Evolutionary conservation across 2,797 vertebrate species (phyloP).

Genomic region (Xyrichtys novacula): DNA sequence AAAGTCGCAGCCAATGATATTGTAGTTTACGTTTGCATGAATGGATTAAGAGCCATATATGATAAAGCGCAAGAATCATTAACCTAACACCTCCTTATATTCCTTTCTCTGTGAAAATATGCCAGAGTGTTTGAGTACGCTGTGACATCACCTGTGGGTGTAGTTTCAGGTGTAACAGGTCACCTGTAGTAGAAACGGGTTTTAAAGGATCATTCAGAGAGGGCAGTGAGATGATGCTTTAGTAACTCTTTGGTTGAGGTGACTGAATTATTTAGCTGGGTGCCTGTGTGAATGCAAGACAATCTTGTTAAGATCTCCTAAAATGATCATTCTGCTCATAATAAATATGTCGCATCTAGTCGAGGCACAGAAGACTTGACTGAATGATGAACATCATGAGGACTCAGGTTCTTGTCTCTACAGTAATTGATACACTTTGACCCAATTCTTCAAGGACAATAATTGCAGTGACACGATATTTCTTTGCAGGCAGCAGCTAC

Average conservation of each 20-base stretch:
- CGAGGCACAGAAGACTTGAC: not conserved
- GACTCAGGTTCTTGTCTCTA: not conserved
- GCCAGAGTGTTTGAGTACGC: not conserved
- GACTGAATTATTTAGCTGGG: not conserved
- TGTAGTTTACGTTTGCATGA: not conserved
- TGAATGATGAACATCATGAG: not conserved
- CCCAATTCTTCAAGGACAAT: slow-evolving; percentile 26
- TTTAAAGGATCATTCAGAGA: not conserved
- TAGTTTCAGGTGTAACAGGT: not conserved
- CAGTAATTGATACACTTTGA: slow-evolving; percentile 15
- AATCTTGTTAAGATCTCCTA: not conserved
- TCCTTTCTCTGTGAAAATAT: not conserved
- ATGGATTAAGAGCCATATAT: not conserved
- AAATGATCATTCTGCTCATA: not conserved
- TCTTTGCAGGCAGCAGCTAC: slow-evolving; percentile 7
- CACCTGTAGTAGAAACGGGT: too few species aligned
- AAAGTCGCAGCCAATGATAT: accelerated
- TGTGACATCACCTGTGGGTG: not conserved
- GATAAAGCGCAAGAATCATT: not conserved
- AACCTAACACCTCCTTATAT: not conserved
- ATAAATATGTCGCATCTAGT: too few species aligned
- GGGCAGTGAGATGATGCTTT: not conserved
- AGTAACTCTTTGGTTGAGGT: not conserved
- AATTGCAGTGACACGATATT: slow-evolving; percentile 4
- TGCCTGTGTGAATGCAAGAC: not conserved